These are phyloP conservation scores for Drosophila micromelanica DNA, from an alignment of 1,140 invertebrate genomes.

Conservation along the genomic window DNA sequence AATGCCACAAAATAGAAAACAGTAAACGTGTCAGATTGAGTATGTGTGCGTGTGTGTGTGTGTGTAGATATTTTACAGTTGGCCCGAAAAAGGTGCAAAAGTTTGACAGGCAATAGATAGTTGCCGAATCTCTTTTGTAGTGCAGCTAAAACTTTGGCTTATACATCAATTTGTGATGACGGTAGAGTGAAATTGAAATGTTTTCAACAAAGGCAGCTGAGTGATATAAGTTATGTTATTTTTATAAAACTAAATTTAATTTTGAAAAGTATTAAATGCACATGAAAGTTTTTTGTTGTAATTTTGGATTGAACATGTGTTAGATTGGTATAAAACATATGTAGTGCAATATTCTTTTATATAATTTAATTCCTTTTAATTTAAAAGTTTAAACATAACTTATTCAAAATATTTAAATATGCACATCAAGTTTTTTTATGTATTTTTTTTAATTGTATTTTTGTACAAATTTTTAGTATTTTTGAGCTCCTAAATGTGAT, in stretches of 20 bases:
- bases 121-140: conserved; percentile 15
- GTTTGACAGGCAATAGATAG: conserved; percentile 51
- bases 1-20: neutral
- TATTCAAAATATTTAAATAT: too few species aligned
- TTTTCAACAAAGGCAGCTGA: conserved; percentile 4
- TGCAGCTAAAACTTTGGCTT: conserved; percentile 23
- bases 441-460: too few species aligned
- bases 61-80: conserved; percentile 37
- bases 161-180: conserved; percentile 15
- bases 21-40: neutral
- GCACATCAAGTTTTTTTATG: too few species aligned
- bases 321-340: too few species aligned
- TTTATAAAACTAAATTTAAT: neutral
- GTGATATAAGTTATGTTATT: conserved; percentile 16
- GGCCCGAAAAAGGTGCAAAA: conserved; percentile 26
- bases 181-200: conserved; percentile 1
- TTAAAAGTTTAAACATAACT: too few species aligned
- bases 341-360: too few species aligned
- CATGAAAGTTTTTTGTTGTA: too few species aligned
- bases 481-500: too few species aligned
- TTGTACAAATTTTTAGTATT: too few species aligned
- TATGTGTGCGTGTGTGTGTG: conserved; percentile 11
- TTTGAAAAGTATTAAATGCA: neutral
- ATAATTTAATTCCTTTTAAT: too few species aligned
- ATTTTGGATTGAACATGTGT: too few species aligned